phyloP scores from a whole-genome alignment of 2,113 vertebrate species.

The Sterna hirundo region DNA sequence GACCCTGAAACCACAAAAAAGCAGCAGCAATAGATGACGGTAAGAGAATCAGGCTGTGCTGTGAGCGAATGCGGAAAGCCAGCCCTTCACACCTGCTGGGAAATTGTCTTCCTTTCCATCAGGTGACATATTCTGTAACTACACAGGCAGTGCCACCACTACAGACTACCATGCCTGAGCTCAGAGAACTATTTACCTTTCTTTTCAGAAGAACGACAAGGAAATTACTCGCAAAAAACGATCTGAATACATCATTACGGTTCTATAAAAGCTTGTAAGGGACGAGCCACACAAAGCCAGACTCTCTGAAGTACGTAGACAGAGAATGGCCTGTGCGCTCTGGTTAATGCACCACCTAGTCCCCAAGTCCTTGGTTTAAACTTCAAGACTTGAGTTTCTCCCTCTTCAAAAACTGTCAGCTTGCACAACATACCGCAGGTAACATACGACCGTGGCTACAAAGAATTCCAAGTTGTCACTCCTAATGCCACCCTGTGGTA shows the following conservation, averaged over 20 bases:
- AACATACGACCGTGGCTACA: rapidly evolving
- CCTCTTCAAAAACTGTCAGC: neutral
- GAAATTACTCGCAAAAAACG: neutral
- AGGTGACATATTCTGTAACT: neutral
- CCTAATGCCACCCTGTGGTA: neutral
- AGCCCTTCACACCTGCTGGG: neutral
- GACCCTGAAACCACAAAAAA: neutral
- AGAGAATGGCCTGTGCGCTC: rapidly evolving
- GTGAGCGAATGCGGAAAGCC: neutral
- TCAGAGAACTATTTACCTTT: neutral
- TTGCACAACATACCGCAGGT: neutral
- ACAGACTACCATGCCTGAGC: neutral
- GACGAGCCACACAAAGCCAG: neutral
- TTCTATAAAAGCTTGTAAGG: neutral
- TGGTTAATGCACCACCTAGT: rapidly evolving
- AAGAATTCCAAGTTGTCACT: rapidly evolving
- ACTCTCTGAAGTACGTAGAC: rapidly evolving
- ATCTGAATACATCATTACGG: neutral
- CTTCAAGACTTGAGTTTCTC: neutral
- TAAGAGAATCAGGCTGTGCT: neutral
- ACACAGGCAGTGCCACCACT: rapidly evolving
- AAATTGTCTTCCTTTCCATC: rapidly evolving
- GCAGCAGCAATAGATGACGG: neutral
- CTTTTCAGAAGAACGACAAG: neutral
- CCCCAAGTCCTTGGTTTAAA: rapidly evolving